phyloP scores from a whole-genome alignment of 2,113 vertebrate genomes.

The Myrmophylax atrothorax region DNA sequence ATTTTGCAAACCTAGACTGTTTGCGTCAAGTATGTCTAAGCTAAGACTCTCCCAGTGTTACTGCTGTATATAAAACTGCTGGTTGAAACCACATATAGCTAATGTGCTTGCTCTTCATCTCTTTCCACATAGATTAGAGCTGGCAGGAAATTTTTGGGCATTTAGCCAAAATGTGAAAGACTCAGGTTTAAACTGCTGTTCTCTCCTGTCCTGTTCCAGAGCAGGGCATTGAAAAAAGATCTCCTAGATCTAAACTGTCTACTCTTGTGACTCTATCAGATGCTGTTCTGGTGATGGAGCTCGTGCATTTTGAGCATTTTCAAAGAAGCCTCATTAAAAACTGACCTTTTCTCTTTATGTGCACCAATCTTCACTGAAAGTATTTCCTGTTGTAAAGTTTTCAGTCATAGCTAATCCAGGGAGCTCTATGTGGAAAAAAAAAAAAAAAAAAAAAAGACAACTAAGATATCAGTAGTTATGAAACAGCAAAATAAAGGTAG shows the following conservation, averaged over 20 bases:
- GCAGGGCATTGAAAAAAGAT: neutral
- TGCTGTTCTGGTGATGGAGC: neutral
- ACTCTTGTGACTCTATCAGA: neutral
- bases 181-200: slow-evolving; percentile 38
- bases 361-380: neutral
- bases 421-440: neutral
- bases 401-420: neutral
- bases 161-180: slow-evolving; percentile 32
- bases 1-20: slow-evolving; percentile 11
- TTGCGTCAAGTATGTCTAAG: slow-evolving; percentile 4
- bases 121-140: neutral
- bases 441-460: neutral
- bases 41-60: slow-evolving; percentile 46
- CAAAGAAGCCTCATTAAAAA: neutral
- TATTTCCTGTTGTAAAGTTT: neutral
- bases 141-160: slow-evolving; percentile 36
- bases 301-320: neutral
- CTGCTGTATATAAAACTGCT: slow-evolving; percentile 3
- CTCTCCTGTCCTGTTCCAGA: neutral
- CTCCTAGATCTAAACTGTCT: neutral
- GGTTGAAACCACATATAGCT: neutral
- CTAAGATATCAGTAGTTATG: neutral
- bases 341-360: neutral
- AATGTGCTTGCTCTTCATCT: neutral
- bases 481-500: neutral